These are phyloP conservation scores for Acanthochromis polyacanthus DNA, from an alignment of 2,113 vertebrate genomes.

Conservation along the genomic window DNA sequence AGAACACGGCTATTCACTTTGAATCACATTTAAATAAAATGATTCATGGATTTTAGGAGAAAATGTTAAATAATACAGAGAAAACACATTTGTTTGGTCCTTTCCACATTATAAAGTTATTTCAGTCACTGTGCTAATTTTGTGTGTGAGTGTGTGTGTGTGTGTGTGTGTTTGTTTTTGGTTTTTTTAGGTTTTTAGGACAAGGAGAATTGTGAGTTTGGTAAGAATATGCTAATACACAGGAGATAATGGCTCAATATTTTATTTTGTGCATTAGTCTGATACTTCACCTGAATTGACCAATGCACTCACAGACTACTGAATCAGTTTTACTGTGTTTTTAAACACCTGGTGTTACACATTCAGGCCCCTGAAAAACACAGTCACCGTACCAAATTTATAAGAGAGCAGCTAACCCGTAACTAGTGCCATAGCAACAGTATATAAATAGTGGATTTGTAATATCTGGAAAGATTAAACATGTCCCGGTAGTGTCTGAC, in stretches of 20 bases:
- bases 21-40: conserved; percentile 15
- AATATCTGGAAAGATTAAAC: neutral
- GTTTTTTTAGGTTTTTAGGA: conserved; percentile 19
- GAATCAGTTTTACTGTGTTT: neutral
- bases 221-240: conserved; percentile 19
- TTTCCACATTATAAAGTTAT: conserved; percentile 18
- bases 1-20: conserved; percentile 23
- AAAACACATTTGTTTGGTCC: conserved; percentile 19
- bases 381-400: neutral
- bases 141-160: no score
- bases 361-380: neutral
- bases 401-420: neutral
- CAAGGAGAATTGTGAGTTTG: neutral
- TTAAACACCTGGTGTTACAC: neutral
- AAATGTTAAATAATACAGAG: conserved; percentile 51
- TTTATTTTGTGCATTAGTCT: conserved; percentile 30
- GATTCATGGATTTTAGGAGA: conserved; percentile 44
- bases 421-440: neutral
- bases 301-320: neutral
- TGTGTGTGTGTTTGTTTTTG: neutral
- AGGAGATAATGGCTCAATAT: conserved; percentile 36
- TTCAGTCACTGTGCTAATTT: neutral
- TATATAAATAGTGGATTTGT: neutral
- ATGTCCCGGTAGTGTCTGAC: no score
- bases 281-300: conserved; percentile 3